A percentile compares a stretch with the other conserved stretches of the same genome.
phyloP scores from a whole-genome alignment of 1,140 invertebrate species.

The Drosophila nigromelanica region DNA sequence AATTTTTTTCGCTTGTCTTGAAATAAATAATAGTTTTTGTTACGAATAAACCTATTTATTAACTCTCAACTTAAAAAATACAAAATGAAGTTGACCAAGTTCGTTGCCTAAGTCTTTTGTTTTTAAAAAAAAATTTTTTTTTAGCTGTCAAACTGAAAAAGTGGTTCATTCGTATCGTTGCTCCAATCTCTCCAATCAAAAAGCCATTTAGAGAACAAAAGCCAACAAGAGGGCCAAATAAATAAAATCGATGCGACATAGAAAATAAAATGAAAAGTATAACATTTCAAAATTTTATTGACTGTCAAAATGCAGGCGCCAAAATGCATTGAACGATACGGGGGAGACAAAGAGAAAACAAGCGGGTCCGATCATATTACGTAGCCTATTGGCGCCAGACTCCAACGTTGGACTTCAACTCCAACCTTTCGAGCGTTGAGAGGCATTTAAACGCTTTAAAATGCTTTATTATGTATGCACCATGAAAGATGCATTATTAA shows the following conservation, averaged over 20 bases:
- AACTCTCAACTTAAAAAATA: neutral
- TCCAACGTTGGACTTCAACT: slow-evolving; percentile 14
- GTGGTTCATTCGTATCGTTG: slow-evolving; percentile 75
- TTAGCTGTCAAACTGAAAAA: slow-evolving; percentile 73
- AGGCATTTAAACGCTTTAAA: slow-evolving; percentile 54
- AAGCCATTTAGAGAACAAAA: slow-evolving; percentile 73
- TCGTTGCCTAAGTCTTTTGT: slow-evolving; percentile 60
- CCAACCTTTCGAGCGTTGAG: slow-evolving; percentile 17
- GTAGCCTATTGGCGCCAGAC: slow-evolving; percentile 46
- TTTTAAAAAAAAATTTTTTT: slow-evolving; percentile 18
- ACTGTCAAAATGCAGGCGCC: slow-evolving; percentile 80
- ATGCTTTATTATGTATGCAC: slow-evolving; percentile 67
- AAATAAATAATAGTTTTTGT: slow-evolving; percentile 7
- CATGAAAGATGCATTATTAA: slow-evolving; percentile 69
- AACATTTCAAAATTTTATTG: slow-evolving; percentile 83
- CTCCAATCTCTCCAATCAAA: slow-evolving; percentile 74
- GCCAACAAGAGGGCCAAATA: slow-evolving; percentile 34
- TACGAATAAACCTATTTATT: neutral
- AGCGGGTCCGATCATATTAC: slow-evolving; percentile 69
- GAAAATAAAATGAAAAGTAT: slow-evolving; percentile 67
- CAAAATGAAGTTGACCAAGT: slow-evolving; percentile 22
- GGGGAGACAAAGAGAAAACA: slow-evolving; percentile 41
- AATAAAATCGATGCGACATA: slow-evolving; percentile 69
- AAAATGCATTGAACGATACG: slow-evolving; percentile 24
- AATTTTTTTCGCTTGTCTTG: neutral